phyloP scores from a whole-genome alignment of 2,888 invertebrate genomes.

The Dasysyrphus albostriatus region DNA sequence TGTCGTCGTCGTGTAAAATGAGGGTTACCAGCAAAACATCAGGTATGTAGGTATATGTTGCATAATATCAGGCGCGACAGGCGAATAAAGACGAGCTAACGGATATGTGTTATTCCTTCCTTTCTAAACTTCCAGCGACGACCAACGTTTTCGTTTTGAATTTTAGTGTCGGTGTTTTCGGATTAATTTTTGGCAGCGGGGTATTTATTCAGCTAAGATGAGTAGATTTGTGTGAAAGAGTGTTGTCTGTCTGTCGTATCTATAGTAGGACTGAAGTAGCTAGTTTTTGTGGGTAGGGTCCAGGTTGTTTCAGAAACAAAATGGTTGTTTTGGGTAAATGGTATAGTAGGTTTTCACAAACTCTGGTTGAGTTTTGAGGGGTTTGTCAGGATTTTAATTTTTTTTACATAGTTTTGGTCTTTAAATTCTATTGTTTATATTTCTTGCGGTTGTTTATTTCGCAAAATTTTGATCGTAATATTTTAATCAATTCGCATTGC shows the following conservation, averaged over 20 bases:
- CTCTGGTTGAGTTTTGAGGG: not conserved
- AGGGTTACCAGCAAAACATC: constrained; percentile 46
- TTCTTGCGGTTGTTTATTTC: too few species aligned
- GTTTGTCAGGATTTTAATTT: not conserved
- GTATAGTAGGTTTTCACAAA: not conserved
- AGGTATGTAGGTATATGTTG: constrained; percentile 36
- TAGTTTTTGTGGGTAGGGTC: not conserved
- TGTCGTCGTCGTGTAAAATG: constrained; percentile 12
- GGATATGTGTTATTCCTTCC: constrained; percentile 30
- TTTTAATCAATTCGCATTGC: too few species aligned
- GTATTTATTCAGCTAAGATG: constrained; percentile 56
- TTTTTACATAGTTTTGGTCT: too few species aligned
- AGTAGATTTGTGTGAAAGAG: constrained; percentile 66
- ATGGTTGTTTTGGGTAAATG: not conserved
- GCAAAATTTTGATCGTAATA: too few species aligned
- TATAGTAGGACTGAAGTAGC: constrained; percentile 48
- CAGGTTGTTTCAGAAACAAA: not conserved
- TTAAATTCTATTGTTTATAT: too few species aligned
- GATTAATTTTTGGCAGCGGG: constrained; percentile 72
- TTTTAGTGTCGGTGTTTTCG: constrained; percentile 76
- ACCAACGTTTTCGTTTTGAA: constrained; percentile 73
- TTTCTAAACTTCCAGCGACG: constrained; percentile 64
- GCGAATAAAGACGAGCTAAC: constrained; percentile 2
- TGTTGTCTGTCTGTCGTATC: constrained; percentile 57
- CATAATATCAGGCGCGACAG: constrained; percentile 44